Evolutionary conservation across 2,113 vertebrate species (phyloP).

Genomic region (Emydura subglobosa): DNA sequence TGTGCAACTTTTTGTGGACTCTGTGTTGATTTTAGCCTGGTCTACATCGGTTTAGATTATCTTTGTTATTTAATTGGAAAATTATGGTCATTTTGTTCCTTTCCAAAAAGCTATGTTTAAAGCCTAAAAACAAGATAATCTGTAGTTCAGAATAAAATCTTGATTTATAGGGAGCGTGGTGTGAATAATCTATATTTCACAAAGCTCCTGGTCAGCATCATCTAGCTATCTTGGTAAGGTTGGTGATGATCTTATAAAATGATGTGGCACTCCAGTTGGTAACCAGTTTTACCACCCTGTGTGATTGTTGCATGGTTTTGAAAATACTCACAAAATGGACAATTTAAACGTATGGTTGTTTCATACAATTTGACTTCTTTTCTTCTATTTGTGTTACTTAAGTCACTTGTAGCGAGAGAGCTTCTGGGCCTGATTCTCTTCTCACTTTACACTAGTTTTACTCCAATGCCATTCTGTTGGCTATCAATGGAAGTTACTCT

Average conservation of each 20-base stretch:
- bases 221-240: fast-evolving
- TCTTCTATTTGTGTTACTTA: neutral
- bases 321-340: neutral
- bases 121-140: neutral
- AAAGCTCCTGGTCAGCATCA: neutral
- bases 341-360: neutral
- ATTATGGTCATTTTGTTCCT: neutral
- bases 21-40: neutral
- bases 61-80: neutral
- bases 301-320: neutral
- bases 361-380: neutral
- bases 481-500: neutral
- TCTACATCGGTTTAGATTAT: neutral
- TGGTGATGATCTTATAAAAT: neutral
- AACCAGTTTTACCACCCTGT: neutral
- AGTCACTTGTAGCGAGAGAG: neutral
- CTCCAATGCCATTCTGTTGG: neutral
- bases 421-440: neutral
- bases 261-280: fast-evolving
- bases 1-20: neutral
- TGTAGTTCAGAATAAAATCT: neutral
- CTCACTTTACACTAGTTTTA: neutral
- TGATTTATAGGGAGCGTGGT: neutral
- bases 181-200: neutral
- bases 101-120: neutral